Percentiles rank a stretch among this genome's conserved stretches.
Evolutionary conservation across 2,797 vertebrate species (phyloP).

Genomic region (Cottoperca gobio): DNA sequence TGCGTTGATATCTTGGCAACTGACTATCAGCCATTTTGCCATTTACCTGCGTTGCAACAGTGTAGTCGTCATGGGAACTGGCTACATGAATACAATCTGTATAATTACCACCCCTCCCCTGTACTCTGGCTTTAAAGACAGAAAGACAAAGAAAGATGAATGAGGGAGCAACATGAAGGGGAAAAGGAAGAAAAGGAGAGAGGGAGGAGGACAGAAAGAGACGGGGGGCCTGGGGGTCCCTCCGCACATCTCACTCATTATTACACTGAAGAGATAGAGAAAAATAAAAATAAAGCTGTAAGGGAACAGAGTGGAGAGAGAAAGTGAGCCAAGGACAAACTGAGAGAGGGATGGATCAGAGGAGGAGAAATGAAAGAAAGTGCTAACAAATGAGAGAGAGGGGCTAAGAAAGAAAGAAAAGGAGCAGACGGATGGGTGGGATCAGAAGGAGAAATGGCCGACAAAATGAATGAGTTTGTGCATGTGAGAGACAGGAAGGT

Average conservation of each 20-base stretch:
- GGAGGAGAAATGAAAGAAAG: conserved; percentile 19
- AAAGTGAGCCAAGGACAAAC: conserved; percentile 35
- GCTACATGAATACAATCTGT: conserved; percentile 64
- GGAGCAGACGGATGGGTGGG: conserved; percentile 11
- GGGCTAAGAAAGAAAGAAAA: not conserved
- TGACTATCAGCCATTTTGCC: conserved; percentile 46
- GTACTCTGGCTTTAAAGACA: conserved; percentile 43
- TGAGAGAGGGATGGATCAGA: conserved; percentile 1
- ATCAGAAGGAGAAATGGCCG: conserved; percentile 12
- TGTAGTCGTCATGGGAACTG: conserved; percentile 74
- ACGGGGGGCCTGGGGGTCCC: conserved; percentile 29
- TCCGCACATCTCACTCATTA: conserved; percentile 35
- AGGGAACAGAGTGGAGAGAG: not conserved
- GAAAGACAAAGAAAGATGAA: conserved; percentile 49
- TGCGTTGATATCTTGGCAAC: conserved; percentile 16
- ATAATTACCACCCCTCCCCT: conserved; percentile 57
- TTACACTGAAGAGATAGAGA: conserved; percentile 24
- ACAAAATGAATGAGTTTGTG: conserved; percentile 24
- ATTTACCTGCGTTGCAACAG: conserved; percentile 39
- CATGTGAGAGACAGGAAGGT: conserved; percentile 19
- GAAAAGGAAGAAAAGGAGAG: not conserved
- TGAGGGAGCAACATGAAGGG: conserved; percentile 24
- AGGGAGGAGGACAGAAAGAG: conserved; percentile 8
- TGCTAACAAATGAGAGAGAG: not conserved
- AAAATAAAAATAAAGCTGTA: not conserved